A percentile compares a stretch with the other conserved stretches of the same genome.
Evolutionary conservation across 1,140 invertebrate species (phyloP).

Genomic region (Stratiolaelaps scimitus): DNA sequence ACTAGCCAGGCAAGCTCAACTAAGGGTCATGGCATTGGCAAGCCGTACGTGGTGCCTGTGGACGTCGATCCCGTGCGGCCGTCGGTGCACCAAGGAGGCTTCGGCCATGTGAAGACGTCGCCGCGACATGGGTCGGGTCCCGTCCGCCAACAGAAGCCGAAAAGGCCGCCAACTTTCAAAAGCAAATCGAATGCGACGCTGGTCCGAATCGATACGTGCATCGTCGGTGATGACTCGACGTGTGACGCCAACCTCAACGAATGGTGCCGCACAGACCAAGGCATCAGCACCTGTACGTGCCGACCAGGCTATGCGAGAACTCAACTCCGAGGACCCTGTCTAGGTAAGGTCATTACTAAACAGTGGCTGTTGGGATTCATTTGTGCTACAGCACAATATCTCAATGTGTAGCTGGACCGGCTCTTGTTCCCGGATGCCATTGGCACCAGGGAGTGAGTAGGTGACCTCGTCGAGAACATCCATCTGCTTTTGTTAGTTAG

Average conservation of each 20-base stretch:
- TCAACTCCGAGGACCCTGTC: constrained; percentile 61
- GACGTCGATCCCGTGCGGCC: constrained; percentile 34
- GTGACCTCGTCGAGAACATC: too few species aligned
- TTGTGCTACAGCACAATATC: too few species aligned
- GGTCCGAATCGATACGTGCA: constrained; percentile 73
- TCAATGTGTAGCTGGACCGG: too few species aligned
- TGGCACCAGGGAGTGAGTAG: too few species aligned
- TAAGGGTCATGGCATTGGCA: constrained; percentile 28
- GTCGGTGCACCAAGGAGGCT: constrained; percentile 20
- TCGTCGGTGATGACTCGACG: constrained; percentile 80
- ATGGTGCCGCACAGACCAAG: constrained; percentile 67
- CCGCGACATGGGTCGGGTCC: constrained; percentile 14
- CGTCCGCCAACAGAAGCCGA: constrained; percentile 17
- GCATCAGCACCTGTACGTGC: constrained; percentile 81
- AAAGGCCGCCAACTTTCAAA: constrained; percentile 33
- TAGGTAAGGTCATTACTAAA: too few species aligned
- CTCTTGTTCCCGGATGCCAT: too few species aligned
- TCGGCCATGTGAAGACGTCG: neutral
- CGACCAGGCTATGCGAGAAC: constrained; percentile 65
- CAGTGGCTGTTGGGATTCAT: too few species aligned
- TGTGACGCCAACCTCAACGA: constrained; percentile 75
- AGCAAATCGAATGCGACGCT: constrained; percentile 34
- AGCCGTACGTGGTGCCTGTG: constrained; percentile 33
- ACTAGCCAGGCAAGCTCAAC: constrained; percentile 20
- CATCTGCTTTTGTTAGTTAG: too few species aligned